Evolutionary conservation across 2,888 invertebrate species (phyloP).

Genomic region (Eucera pruinosa): DNA sequence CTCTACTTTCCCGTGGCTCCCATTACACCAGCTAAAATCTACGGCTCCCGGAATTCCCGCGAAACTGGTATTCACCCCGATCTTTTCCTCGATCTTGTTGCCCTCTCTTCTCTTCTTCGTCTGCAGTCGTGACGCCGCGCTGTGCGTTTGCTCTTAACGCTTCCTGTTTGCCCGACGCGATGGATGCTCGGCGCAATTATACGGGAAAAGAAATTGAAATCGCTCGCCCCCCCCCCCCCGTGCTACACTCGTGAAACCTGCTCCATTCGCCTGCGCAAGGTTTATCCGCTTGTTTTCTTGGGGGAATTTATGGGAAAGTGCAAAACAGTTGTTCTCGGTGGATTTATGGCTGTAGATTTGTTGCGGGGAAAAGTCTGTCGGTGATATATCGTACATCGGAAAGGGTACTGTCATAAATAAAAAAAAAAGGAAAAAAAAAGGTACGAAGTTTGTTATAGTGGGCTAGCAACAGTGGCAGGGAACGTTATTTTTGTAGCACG

Average conservation of each 20-base stretch:
- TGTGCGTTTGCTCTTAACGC: slow-evolving; percentile 9
- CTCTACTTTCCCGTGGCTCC: slow-evolving; percentile 33
- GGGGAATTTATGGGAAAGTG: slow-evolving; percentile 47
- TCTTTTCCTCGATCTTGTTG: not conserved
- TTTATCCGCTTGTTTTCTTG: slow-evolving; percentile 23
- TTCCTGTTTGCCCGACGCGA: slow-evolving; percentile 1
- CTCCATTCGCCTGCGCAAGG: not conserved
- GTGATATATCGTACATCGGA: slow-evolving; percentile 45
- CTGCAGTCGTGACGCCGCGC: not conserved
- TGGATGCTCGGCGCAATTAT: slow-evolving; percentile 35
- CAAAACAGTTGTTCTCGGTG: slow-evolving; percentile 46
- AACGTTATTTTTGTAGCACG: not conserved
- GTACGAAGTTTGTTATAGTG: slow-evolving; percentile 3
- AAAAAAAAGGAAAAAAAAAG: slow-evolving; percentile 4
- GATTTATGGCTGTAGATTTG: slow-evolving; percentile 49
- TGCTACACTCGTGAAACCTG: not conserved
- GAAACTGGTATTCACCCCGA: slow-evolving; percentile 11
- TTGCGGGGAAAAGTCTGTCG: slow-evolving; percentile 26
- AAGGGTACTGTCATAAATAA: slow-evolving; percentile 35
- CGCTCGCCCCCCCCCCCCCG: not conserved
- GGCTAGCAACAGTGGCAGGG: not conserved
- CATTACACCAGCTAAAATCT: slow-evolving; percentile 36
- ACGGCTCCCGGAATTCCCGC: slow-evolving; percentile 26
- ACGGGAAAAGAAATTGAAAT: slow-evolving; percentile 40
- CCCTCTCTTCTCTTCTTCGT: not conserved